Base-by-base conservation (phyloP, 2,113 vertebrate species). In the Heterocephalus glaber region DNA sequence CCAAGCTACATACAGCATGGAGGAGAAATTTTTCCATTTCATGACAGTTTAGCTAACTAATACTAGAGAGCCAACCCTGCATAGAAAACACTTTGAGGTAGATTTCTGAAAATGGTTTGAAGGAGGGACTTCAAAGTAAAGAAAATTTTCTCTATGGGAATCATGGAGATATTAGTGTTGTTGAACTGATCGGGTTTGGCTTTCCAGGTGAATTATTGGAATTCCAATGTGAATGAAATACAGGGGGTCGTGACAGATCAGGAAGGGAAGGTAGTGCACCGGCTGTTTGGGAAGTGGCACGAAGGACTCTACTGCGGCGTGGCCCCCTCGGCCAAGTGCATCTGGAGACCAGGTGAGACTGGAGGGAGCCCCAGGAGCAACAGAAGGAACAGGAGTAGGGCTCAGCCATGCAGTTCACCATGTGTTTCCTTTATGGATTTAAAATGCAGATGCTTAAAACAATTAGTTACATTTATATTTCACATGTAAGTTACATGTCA, bases 201-300 rank as follows among this genome's bases (percentile, higher is more conserved):
- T 79, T 97, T 97, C 68, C 95, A 99, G 99, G 99, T 99, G 80
- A 99, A 99, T 98, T 99, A 99, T 85, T 99, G 99, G 99, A 99
- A 99, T 97, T 99, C 99, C 22, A 99, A 99, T 86, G 99, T 99
- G 72, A 99, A 99, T 96, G 99, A 99, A 97, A 99, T 99, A 85
- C 99, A 99, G 97, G 99, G 99, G 13, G 99, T 99, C 88, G 99
- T 99, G 95, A 99, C 99, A 98, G 99, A 99, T 94, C 99, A 99
- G 96, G 99, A 99, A 97, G 99, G 99, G 60, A 99, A 99, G 97
- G 99, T 99, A 86, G 99, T 99, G 52, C 99, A 99, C 98, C 99
- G 99, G 77, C 99, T 99, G 6, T 99, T 99, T 98, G 99, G 99
- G 52, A 99, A 99, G 97, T 99, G 99, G 99, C 99, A 99, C 0